A percentile compares a stretch with the other conserved stretches of the same genome.
phyloP scores from a whole-genome alignment of 2,113 vertebrate species.

The Myiopsitta monachus region DNA sequence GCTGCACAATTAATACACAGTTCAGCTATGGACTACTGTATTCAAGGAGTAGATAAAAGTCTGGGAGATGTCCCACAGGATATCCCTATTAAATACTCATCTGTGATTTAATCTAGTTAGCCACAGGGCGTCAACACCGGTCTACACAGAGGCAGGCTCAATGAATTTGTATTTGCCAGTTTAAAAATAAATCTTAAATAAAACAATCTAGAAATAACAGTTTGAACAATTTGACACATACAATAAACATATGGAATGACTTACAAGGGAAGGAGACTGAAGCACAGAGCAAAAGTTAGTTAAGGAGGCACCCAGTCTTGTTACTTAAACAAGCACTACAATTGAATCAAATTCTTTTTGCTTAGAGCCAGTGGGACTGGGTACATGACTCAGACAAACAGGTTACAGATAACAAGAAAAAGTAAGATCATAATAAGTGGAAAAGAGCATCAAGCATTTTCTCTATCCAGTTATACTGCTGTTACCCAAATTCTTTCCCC shows the following conservation, averaged over 20 bases:
- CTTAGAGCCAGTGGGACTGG: not conserved
- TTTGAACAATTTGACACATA: constrained; percentile 56
- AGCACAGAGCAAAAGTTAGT: not conserved
- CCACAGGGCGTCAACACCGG: constrained; percentile 37
- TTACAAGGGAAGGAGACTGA: constrained; percentile 36
- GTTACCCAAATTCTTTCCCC: not conserved
- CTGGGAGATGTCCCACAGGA: constrained; percentile 18
- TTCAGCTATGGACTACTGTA: not conserved
- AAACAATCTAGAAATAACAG: constrained; percentile 65
- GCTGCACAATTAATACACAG: not conserved
- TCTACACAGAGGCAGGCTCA: constrained; percentile 12
- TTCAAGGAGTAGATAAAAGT: not conserved
- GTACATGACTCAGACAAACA: not conserved
- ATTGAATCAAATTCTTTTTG: not conserved
- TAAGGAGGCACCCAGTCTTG: not conserved
- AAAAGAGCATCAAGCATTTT: not conserved
- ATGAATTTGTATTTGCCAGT: not conserved
- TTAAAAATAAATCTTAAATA: constrained; percentile 63
- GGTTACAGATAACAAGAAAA: not conserved
- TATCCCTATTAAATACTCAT: not conserved
- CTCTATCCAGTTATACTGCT: not conserved
- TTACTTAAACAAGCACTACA: constrained; percentile 3
- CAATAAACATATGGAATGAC: constrained; percentile 63
- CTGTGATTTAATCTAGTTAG: constrained; percentile 26
- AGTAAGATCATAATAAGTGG: not conserved